Evolutionary conservation across 92 coral and sea anemone genomes (phyloP).

Genomic region (Bergia puertoricense): DNA sequence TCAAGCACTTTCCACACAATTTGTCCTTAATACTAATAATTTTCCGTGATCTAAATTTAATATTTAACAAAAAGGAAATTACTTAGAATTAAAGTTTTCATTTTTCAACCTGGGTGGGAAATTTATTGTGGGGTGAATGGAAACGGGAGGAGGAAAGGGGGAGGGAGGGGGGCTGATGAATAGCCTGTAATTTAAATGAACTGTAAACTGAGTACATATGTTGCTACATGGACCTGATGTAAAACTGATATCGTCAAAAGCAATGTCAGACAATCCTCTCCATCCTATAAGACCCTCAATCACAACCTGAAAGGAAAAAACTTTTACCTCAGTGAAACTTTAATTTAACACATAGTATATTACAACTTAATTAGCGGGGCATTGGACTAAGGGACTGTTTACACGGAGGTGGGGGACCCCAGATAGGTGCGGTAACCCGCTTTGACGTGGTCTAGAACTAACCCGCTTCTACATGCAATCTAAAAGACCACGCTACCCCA

Average conservation of each 20-base stretch:
- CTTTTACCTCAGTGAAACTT: neutral
- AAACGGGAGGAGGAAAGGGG: neutral
- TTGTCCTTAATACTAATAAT: too few species aligned
- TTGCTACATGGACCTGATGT: neutral
- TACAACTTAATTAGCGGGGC: neutral
- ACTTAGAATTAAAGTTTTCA: too few species aligned
- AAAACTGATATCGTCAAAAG: neutral
- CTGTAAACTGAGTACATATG: neutral
- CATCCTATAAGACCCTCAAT: constrained; percentile 1
- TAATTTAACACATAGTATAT: neutral
- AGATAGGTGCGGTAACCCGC: too few species aligned
- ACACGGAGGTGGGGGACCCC: too few species aligned
- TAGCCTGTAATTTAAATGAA: too few species aligned
- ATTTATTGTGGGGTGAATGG: too few species aligned
- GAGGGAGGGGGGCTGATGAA: too few species aligned
- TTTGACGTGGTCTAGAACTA: too few species aligned
- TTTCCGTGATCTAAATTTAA: neutral
- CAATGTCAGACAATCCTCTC: neutral
- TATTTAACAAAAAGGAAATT: neutral
- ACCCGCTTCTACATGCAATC: too few species aligned
- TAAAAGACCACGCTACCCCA: too few species aligned
- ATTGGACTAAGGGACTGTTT: neutral
- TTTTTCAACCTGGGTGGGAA: too few species aligned
- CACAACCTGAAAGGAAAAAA: neutral
- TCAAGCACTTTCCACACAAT: neutral